Percentiles rank a stretch among this genome's conserved stretches.
Conservation (phyloP, 2,888 invertebrate species). For the Calameuta idolon region DNA sequence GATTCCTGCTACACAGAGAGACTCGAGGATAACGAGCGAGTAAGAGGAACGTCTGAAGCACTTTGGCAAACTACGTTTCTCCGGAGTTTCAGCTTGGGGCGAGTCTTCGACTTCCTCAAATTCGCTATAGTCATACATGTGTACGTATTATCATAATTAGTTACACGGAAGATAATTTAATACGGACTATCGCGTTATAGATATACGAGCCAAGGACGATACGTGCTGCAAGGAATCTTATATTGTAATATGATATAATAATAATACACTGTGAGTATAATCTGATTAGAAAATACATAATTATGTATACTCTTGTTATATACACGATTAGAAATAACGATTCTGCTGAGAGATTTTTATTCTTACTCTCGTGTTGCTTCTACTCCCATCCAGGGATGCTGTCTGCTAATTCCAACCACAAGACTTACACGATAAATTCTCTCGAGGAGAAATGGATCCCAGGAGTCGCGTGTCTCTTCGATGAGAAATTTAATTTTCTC, state of each 20-base stretch:
- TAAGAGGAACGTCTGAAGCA: background rate
- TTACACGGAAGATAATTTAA: background rate
- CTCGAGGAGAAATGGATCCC: background rate
- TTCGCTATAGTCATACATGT: background rate
- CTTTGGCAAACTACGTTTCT: background rate
- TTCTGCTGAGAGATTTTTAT: background rate
- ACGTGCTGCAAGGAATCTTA: background rate
- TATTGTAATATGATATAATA: background rate
- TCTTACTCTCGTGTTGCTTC: too few species aligned
- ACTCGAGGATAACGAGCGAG: background rate
- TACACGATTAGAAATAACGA: background rate
- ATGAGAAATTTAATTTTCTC: background rate
- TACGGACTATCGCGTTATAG: background rate
- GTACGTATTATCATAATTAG: background rate
- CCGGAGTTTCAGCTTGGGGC: background rate
- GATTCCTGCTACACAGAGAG: background rate
- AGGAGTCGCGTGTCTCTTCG: background rate
- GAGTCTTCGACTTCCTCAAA: background rate
- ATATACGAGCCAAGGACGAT: background rate
- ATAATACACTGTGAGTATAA: background rate
- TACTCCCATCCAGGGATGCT: background rate
- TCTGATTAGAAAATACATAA: background rate
- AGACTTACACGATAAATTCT: background rate
- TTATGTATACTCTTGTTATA: background rate
- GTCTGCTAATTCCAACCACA: background rate